A percentile compares a stretch with the other conserved stretches of the same genome.
phyloP scores from a whole-genome alignment of 2,797 vertebrate species.

The Alca torda region DNA sequence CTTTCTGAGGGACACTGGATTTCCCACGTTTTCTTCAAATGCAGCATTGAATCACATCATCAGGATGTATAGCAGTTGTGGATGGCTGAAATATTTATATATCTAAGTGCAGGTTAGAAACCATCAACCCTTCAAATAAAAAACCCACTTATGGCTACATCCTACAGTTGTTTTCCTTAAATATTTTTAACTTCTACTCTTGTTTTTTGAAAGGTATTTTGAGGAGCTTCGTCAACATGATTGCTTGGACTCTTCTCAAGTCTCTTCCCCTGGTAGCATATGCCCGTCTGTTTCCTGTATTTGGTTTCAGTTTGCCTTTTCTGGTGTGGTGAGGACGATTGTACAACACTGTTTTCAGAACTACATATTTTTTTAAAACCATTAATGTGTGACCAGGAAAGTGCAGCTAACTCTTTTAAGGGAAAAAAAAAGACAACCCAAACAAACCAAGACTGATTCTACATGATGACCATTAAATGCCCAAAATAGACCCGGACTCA shows the following conservation, averaged over 20 bases:
- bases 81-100: conserved; percentile 5
- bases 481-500: neutral
- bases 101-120: conserved; percentile 33
- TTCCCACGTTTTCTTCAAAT: neutral
- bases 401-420: neutral
- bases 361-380: neutral
- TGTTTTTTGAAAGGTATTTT: conserved; percentile 46
- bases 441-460: neutral
- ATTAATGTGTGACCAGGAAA: neutral
- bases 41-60: neutral
- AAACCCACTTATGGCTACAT: neutral
- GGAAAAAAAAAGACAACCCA: rapidly evolving
- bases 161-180: conserved; percentile 28
- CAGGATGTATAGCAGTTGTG: neutral
- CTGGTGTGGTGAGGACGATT: neutral
- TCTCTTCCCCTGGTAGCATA: neutral
- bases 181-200: conserved; percentile 31
- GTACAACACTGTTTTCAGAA: neutral
- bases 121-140: neutral
- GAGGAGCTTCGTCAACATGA: conserved; percentile 1
- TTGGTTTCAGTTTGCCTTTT: conserved; percentile 21
- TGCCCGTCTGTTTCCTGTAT: neutral
- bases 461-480: neutral
- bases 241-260: conserved; percentile 3
- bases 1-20: neutral